Conservation (phyloP, 2,797 vertebrate species). For the Lepidocolaptes lacrymiger region DNA sequence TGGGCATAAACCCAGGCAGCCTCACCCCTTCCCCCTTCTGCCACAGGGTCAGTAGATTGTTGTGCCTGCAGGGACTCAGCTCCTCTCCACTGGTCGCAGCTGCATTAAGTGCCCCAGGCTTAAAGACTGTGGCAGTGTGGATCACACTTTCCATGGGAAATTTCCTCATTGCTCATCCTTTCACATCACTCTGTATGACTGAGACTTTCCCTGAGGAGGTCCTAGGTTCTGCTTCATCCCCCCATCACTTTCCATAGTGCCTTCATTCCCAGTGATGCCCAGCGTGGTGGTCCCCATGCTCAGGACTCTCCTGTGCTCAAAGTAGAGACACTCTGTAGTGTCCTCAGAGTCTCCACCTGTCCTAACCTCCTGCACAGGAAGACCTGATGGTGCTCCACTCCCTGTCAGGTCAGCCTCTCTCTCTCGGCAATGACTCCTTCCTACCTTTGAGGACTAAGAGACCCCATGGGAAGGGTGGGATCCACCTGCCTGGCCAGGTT, state of each 20-base stretch:
- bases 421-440: not conserved
- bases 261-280: not conserved
- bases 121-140: not conserved
- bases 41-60: rapidly evolving
- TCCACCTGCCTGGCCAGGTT: not conserved
- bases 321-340: not conserved
- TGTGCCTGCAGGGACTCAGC: not conserved
- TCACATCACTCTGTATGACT: not conserved
- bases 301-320: not conserved
- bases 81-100: not conserved
- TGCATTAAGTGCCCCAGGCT: not conserved
- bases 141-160: not conserved
- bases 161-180: not conserved
- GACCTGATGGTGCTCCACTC: not conserved
- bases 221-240: not conserved
- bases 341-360: not conserved
- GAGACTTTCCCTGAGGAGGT: not conserved
- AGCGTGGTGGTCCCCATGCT: not conserved
- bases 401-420: not conserved
- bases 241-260: not conserved
- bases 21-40: not conserved
- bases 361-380: not conserved
- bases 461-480: not conserved
- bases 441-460: not conserved
- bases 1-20: not conserved